Base-by-base conservation (phyloP, 2,888 invertebrate genomes). In the Chrysomela aeneicollis region DNA sequence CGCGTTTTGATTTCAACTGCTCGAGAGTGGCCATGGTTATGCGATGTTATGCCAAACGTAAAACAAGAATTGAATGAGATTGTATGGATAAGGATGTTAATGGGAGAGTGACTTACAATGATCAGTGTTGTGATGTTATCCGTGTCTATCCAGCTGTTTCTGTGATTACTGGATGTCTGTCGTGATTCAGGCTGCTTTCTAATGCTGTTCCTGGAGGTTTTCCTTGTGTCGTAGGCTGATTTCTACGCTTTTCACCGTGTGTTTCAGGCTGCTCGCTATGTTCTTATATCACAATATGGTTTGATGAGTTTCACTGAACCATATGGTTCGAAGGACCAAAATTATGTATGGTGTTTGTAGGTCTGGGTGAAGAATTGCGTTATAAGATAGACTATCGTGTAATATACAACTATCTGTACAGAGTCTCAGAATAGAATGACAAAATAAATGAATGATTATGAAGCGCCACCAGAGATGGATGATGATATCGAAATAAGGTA, bases 1-100 rank as follows among this genome's bases (percentile, higher is more conserved):
- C 10, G 18, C 19, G 49, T 49, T 49, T 49, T 49, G 49, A 49
- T 49, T 49, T 49, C 10, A 49, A 18, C 18, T 49, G 49, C 21
- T 49, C 19, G 4, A 21, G 21, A 18, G 17, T 18, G 49, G 49
- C 49, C 49, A 49, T 49, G 12, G 5, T 49, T 18, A 49, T n/a
- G n/a, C 10, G 15, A 10, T 26, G 6, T 26, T 26, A 2, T 21
- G 49, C 19, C 19, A 19, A 49, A 19, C n/a, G n/a, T 49, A 21
- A 19, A 49, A 49, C 17, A 18, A 18, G 17, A 12, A 18, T 19
- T 19, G 3, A 18, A 10, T 49, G 17, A 49, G 49, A n/a, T n/a
- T n/a, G 17, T 18, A 10, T 19, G 18, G 49, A 18, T 18, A 19
- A 18, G 50, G n/a, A n/a, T 50, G 19, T n/a, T 12, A 17, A 50